These are phyloP conservation scores for Vandiemenella viatica DNA, from an alignment of 2,888 invertebrate genomes.

Conservation along the genomic window DNA sequence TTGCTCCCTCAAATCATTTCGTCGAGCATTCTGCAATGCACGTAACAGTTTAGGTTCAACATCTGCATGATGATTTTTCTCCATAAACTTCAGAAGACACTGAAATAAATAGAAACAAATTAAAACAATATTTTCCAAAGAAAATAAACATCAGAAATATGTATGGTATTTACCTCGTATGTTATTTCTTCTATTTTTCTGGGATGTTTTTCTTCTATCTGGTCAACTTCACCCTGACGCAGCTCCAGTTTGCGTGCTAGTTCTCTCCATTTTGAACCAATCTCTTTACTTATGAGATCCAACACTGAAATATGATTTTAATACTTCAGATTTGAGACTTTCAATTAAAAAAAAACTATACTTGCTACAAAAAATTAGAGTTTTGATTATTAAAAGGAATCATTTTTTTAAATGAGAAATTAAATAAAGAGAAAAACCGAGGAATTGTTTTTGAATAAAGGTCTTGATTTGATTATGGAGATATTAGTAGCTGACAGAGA, in stretches of 20 bases:
- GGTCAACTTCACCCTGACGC: conserved; percentile 23
- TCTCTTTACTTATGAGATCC: conserved; percentile 13
- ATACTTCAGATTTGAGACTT: conserved; percentile 10
- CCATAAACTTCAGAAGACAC: conserved; percentile 23
- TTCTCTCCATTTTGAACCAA: conserved; percentile 25
- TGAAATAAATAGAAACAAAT: conserved; percentile 17
- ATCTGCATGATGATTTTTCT: conserved; percentile 14
- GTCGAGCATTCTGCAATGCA: conserved; percentile 23
- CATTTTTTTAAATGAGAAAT: no score
- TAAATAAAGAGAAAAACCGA: no score
- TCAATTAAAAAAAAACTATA: background rate
- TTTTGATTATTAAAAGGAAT: no score
- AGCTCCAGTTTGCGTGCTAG: conserved; percentile 23
- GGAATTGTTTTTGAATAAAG: no score
- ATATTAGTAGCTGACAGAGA: no score
- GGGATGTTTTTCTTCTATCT: conserved; percentile 18
- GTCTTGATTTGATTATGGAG: no score
- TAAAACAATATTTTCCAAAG: background rate
- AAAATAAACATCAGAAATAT: background rate
- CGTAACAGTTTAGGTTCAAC: conserved; percentile 23
- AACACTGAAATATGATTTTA: background rate
- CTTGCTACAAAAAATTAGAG: background rate
- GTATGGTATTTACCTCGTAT: conserved; percentile 3
- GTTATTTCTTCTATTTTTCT: conserved; percentile 15
- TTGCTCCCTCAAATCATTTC: conserved; percentile 24